phyloP scores from a whole-genome alignment of 2,888 invertebrate genomes.

The Leuctra nigra region DNA sequence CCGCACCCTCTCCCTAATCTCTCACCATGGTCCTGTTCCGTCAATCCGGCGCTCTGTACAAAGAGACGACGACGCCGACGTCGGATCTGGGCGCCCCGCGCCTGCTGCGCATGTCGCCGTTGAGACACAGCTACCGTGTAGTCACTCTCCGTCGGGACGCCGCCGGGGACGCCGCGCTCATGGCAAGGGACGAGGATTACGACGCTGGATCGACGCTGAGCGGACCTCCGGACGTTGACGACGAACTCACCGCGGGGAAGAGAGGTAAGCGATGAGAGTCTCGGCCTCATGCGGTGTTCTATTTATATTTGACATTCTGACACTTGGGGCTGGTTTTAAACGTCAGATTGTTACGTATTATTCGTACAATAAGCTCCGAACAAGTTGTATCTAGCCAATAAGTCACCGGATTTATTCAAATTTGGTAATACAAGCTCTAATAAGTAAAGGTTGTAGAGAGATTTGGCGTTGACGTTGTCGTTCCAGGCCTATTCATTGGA shows the following conservation, averaged over 20 bases:
- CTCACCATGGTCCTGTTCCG: conserved; percentile 23
- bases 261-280: conserved; percentile 16
- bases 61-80: background rate
- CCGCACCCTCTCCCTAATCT: too few species aligned
- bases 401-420: too few species aligned
- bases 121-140: conserved; percentile 51
- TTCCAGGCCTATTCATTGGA: too few species aligned
- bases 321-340: too few species aligned
- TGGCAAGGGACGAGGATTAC: conserved; percentile 12
- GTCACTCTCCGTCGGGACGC: conserved; percentile 41
- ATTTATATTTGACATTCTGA: too few species aligned
- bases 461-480: too few species aligned
- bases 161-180: background rate
- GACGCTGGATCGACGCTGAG: conserved; percentile 24
- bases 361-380: too few species aligned
- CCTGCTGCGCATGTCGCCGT: conserved; percentile 52
- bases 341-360: too few species aligned
- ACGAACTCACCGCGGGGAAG: conserved; percentile 9
- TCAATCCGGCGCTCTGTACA: conserved; percentile 7
- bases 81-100: conserved; percentile 50
- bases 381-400: too few species aligned
- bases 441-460: too few species aligned
- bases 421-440: too few species aligned
- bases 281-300: too few species aligned
- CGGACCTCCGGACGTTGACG: conserved; percentile 19